phyloP scores from a whole-genome alignment of 1,140 invertebrate species.

The Ridgeia piscesae region DNA sequence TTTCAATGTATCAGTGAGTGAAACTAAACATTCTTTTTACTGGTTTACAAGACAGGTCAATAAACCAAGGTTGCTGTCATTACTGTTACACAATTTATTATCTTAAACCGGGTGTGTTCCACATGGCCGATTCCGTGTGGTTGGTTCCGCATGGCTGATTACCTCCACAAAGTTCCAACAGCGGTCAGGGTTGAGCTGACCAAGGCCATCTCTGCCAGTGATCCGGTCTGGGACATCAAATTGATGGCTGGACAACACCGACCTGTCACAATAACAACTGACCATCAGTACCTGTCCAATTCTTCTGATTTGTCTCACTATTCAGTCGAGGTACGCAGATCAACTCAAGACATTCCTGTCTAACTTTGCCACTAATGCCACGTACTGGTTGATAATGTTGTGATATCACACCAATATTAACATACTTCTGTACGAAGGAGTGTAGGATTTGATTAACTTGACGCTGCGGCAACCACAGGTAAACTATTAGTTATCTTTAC shows the following conservation, averaged over 20 bases:
- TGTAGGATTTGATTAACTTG: background rate
- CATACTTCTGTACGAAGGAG: too few species aligned
- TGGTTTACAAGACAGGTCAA: too few species aligned
- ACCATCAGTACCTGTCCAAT: background rate
- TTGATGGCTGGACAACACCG: background rate
- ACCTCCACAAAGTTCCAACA: slow-evolving; percentile 74
- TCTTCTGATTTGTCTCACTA: background rate
- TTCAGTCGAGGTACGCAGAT: background rate
- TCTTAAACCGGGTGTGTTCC: background rate
- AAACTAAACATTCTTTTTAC: background rate
- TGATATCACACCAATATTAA: background rate
- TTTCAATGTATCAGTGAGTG: background rate
- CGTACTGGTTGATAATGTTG: background rate
- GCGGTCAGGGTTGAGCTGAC: slow-evolving; percentile 74
- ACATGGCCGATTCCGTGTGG: background rate
- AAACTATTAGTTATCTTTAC: background rate
- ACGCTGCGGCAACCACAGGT: background rate
- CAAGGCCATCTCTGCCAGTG: slow-evolving; percentile 71
- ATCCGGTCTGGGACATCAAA: slow-evolving; percentile 52
- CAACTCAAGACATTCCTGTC: background rate
- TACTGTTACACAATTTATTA: too few species aligned
- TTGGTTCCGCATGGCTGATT: background rate
- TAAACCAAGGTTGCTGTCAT: too few species aligned
- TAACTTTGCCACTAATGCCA: background rate
- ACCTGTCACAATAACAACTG: background rate